Percentiles rank a stretch among this genome's conserved stretches.
Evolutionary conservation across 2,113 vertebrate genomes (phyloP).

Genomic region (Sporophila hypoxantha): DNA sequence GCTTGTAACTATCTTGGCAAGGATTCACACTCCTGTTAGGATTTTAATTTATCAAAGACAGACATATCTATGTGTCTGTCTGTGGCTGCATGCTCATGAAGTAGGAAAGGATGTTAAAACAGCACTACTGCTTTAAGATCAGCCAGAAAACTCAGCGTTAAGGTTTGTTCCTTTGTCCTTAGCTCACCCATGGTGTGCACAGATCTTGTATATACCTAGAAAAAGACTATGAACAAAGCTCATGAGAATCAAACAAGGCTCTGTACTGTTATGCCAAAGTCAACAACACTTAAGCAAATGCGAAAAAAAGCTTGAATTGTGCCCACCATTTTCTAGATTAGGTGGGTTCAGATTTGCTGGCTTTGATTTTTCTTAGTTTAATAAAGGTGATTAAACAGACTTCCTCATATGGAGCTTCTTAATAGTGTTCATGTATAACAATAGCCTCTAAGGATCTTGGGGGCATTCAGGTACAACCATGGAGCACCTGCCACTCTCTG

Average conservation of each 20-base stretch:
- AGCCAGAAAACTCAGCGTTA: constrained; percentile 7
- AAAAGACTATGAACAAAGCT: not conserved
- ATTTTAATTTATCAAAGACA: constrained; percentile 65
- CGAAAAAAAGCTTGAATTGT: not conserved
- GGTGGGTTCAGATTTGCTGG: not conserved
- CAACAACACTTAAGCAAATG: not conserved
- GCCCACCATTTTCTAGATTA: not conserved
- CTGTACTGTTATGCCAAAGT: not conserved
- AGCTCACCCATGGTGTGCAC: not conserved
- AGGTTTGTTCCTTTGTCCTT: constrained; percentile 34
- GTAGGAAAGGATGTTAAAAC: constrained; percentile 50
- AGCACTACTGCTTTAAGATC: constrained; percentile 17
- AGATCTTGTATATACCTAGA: not conserved
- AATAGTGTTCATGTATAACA: not conserved
- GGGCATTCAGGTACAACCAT: constrained; percentile 29
- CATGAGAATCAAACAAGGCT: not conserved
- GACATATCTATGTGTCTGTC: constrained; percentile 62
- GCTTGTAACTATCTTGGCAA: constrained; percentile 50
- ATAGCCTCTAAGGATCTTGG: constrained; percentile 21
- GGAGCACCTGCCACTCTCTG: not conserved
- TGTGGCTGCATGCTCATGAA: constrained; percentile 25
- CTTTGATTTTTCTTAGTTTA: constrained; percentile 9
- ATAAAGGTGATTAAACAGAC: not conserved
- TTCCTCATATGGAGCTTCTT: constrained; percentile 32
- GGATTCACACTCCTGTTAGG: constrained; percentile 51